Conservation (phyloP, 2,888 invertebrate species). For the Theodoxus fluviatilis region DNA sequence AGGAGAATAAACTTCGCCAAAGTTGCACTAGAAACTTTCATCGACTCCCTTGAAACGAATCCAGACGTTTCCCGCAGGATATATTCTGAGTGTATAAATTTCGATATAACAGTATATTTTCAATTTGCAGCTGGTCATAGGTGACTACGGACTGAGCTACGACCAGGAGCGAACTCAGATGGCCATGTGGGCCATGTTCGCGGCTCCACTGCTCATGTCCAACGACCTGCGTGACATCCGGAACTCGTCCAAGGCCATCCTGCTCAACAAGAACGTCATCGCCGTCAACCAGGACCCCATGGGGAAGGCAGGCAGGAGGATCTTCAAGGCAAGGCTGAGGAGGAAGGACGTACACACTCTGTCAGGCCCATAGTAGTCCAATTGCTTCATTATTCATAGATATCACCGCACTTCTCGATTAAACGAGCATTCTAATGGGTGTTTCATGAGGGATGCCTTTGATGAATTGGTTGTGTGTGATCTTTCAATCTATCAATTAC, state of each 20-base stretch:
- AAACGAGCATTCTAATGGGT: neutral
- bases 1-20: too few species aligned
- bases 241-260: conserved; percentile 86
- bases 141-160: conserved; percentile 91
- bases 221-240: conserved; percentile 87
- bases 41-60: too few species aligned
- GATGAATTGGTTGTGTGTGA: too few species aligned
- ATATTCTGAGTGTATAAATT: too few species aligned
- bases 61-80: too few species aligned
- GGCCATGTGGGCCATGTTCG: conserved; percentile 93
- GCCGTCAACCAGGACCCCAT: conserved; percentile 90
- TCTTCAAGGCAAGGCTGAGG: neutral
- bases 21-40: too few species aligned
- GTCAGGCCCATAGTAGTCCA: neutral
- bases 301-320: conserved; percentile 87
- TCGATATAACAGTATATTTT: too few species aligned
- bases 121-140: conserved; percentile 82
- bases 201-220: conserved; percentile 92
- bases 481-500: too few species aligned
- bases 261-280: conserved; percentile 89
- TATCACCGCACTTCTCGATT: neutral
- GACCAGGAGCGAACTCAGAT: conserved; percentile 95
- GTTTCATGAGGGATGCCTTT: conserved; percentile 57
- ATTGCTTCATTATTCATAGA: neutral
- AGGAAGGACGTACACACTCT: neutral